A percentile compares a stretch with the other conserved stretches of the same genome.
These are phyloP conservation scores for Nipponia nippon DNA, from an alignment of 2,113 vertebrate species.

Conservation along the genomic window DNA sequence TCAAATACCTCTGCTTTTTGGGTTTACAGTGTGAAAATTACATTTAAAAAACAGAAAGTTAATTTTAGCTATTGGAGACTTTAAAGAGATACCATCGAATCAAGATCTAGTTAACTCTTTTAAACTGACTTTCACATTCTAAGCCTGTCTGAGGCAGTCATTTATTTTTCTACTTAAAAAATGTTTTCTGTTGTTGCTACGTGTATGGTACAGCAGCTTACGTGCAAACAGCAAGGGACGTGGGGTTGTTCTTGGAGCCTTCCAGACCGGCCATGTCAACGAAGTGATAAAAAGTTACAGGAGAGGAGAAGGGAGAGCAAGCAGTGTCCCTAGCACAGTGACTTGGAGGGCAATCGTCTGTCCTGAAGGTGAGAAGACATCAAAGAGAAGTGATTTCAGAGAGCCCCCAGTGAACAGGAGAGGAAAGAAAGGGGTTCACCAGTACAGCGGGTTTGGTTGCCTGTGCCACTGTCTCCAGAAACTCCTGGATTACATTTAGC, in stretches of 20 bases:
- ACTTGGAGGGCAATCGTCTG: accelerated
- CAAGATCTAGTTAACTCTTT: neutral
- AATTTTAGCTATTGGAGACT: neutral
- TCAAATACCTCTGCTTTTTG: neutral
- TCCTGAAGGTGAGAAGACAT: neutral
- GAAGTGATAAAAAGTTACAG: neutral
- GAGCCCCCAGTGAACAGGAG: neutral
- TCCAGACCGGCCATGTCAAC: neutral
- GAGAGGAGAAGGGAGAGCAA: neutral
- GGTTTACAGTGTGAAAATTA: neutral
- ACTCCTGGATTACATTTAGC: neutral
- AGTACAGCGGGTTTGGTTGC: neutral
- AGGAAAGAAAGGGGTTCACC: neutral
- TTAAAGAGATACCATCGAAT: neutral
- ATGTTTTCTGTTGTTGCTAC: neutral
- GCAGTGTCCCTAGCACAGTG: neutral
- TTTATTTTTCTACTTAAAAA: neutral
- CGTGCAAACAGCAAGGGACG: neutral
- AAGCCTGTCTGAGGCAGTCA: neutral
- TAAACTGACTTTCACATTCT: neutral
- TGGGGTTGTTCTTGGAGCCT: neutral
- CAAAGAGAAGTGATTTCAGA: neutral
- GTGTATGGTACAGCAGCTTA: neutral
- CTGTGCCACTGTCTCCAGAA: neutral
- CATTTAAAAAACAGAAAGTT: neutral